A percentile compares a stretch with the other conserved stretches of the same genome.
These are phyloP conservation scores for Lochmaea capreae DNA, from an alignment of 2,888 invertebrate species.

Conservation along the genomic window DNA sequence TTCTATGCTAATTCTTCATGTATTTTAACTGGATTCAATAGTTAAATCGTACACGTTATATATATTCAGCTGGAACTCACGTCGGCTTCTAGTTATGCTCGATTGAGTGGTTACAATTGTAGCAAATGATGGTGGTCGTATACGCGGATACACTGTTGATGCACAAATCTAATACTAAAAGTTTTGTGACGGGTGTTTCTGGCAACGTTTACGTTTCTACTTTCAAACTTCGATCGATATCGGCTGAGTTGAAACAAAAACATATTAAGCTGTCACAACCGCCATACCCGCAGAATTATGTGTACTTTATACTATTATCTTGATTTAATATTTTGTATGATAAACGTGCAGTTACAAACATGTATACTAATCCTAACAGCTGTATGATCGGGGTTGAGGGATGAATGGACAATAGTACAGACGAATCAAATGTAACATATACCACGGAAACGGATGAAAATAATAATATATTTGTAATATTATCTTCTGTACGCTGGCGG, in stretches of 20 bases:
- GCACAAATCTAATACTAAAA: neutral
- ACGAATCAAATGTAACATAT: neutral
- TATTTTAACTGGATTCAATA: neutral
- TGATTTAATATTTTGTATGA: neutral
- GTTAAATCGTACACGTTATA: neutral
- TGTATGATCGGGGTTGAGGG: neutral
- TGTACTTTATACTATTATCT: neutral
- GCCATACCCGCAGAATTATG: neutral
- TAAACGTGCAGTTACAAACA: neutral
- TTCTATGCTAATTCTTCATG: neutral
- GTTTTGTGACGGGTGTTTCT: neutral
- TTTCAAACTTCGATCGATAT: neutral
- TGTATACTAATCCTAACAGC: neutral
- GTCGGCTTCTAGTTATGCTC: neutral
- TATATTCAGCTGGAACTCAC: neutral
- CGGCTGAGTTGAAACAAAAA: conserved; percentile 4
- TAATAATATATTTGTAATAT: too few relatives aligned
- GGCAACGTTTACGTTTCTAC: conserved; percentile 2
- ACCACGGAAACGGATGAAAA: too few relatives aligned
- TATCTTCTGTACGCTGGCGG: too few relatives aligned
- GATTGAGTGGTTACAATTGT: neutral
- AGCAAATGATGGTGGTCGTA: neutral
- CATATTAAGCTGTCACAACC: neutral
- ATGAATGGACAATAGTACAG: neutral
- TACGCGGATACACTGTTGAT: neutral